Evolutionary conservation across 2,888 invertebrate species (phyloP), one percentile per base, ranked within the genome.

Genomic region (Epinotia nisella): DNA sequence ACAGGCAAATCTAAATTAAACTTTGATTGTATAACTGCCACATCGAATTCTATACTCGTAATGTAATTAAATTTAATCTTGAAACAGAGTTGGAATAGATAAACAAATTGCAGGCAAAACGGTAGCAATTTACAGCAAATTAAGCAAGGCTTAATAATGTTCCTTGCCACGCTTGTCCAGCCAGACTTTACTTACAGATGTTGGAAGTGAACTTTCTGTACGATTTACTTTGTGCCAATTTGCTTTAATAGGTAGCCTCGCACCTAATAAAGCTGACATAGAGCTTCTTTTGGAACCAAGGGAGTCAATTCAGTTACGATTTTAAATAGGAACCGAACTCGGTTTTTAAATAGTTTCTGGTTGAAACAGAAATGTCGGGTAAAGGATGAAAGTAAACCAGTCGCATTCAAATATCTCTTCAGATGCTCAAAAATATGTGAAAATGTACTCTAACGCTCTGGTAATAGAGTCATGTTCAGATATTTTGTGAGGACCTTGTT

Each of bases 201-300:
- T 64, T 29, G 5, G 39, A 53, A 56, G 55, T 56, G 41, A 55
- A 66, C 45, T 41, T 68, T 68, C 58, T 59, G 49, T 60, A 51
- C 59, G 35, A 59, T 68, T 68, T 19, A 41, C 21, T 66, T 66
- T 41, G 56, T n/a, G 55, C 21, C 29, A 64, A 64, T 62, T 67
- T 10, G 71, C 72, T 67, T 67, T 66, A 55, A 60, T 71, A 62
- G 55, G 61, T 49, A 72, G 41, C 65, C 67, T 72, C 67, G 35
- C 64, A 39, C 64, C 35, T 56, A 67, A 58, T 72, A 66, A 55
- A 65, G 55, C 29, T 64, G 58, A 39, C n/a, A 53, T 41, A 74
- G 66, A 71, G 61, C 67, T 58, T 29, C 61, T 67, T 65, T 55
- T 19, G 15, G 24, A 56, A 60, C 19, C 19, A 55, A 55, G 55